Evolutionary conservation across 1,140 invertebrate genomes (phyloP).

Genomic region (Micrasema longulum): DNA sequence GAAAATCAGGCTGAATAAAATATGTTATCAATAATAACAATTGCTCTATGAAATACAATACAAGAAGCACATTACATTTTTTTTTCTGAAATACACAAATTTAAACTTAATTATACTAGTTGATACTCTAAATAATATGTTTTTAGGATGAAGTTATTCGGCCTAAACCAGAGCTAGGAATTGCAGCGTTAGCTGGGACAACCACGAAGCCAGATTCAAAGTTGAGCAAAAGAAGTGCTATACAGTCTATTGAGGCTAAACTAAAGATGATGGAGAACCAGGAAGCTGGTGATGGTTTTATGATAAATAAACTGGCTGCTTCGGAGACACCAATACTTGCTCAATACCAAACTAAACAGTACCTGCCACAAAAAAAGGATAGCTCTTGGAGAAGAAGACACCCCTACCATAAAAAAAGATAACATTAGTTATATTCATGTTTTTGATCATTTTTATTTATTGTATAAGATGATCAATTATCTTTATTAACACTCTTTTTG

Average conservation of each 20-base stretch:
- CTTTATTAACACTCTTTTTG: too few species aligned
- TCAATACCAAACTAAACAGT: conserved; percentile 72
- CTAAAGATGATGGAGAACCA: conserved; percentile 81
- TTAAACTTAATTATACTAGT: too few species aligned
- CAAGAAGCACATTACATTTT: too few species aligned
- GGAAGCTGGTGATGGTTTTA: conserved; percentile 77
- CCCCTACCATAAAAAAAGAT: conserved; percentile 68
- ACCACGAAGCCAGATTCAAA: conserved; percentile 76
- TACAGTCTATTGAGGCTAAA: conserved; percentile 89
- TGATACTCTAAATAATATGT: too few species aligned
- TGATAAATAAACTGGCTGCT: conserved; percentile 76
- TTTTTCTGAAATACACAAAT: too few species aligned
- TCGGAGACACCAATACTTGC: conserved; percentile 75
- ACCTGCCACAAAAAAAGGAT: conserved; percentile 67
- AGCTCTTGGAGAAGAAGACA: conserved; percentile 62
- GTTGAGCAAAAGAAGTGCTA: conserved; percentile 81
- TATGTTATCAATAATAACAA: too few species aligned
- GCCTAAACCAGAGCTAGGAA: conserved; percentile 79
- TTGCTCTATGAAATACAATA: too few species aligned
- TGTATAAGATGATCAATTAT: too few species aligned
- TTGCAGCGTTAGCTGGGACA: conserved; percentile 79
- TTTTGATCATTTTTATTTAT: conserved; percentile 4
- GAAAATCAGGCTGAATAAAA: too few species aligned
- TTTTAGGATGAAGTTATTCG: conserved; percentile 78
- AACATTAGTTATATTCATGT: conserved; percentile 52